A percentile compares a stretch with the other conserved stretches of the same genome.
Conservation (phyloP, 1,140 invertebrate genomes). For the Ostrea denselamellosa region DNA sequence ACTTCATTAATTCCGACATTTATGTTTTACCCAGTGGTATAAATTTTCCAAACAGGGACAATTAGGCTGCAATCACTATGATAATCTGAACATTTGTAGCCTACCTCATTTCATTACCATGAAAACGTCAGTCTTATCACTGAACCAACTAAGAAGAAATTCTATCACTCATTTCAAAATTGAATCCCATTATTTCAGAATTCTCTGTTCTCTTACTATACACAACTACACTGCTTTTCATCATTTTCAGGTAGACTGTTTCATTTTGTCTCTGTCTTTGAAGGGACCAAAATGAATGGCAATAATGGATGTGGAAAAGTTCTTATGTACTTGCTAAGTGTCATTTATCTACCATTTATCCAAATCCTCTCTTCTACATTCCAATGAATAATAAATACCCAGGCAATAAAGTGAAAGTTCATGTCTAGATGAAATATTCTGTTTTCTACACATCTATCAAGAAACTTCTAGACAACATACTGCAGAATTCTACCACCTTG, state of each 20-base stretch:
- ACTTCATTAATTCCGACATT: constrained; percentile 39
- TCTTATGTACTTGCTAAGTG: background rate
- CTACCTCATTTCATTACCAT: constrained; percentile 28
- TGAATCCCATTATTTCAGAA: background rate
- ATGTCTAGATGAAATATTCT: constrained; percentile 28
- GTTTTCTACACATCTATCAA: constrained; percentile 28
- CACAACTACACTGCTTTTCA: background rate
- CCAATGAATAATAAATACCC: constrained; percentile 33
- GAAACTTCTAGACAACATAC: constrained; percentile 15
- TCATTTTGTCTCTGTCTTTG: background rate
- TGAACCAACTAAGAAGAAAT: background rate
- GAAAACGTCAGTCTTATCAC: constrained; percentile 29
- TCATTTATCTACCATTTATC: constrained; percentile 1
- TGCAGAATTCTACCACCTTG: constrained; percentile 10
- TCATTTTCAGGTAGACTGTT: background rate
- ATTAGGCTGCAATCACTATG: constrained; percentile 4
- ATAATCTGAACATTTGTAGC: constrained; percentile 19
- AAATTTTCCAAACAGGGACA: constrained; percentile 37
- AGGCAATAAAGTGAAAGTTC: constrained; percentile 26
- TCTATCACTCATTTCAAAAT: constrained; percentile 23
- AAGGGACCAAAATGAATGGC: background rate
- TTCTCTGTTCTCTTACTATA: background rate
- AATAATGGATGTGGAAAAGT: background rate
- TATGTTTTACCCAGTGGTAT: constrained; percentile 23
- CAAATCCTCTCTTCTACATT: constrained; percentile 12